These are phyloP conservation scores for Sinocyclocheilus rhinocerous DNA, from an alignment of 2,113 vertebrate species.

Conservation along the genomic window DNA sequence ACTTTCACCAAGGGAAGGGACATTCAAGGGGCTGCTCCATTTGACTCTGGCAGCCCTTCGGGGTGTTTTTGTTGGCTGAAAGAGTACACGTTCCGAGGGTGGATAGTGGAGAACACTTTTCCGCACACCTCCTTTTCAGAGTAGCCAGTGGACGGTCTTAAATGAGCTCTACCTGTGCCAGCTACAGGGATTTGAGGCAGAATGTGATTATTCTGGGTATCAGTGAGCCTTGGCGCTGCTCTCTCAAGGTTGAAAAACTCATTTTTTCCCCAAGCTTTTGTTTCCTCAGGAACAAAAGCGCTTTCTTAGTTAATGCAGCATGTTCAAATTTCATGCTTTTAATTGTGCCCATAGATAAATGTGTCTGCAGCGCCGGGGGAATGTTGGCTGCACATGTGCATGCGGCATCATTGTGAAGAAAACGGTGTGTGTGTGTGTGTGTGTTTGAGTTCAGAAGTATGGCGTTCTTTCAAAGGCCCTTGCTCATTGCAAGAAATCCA, in stretches of 20 bases:
- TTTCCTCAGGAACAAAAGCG: constrained; percentile 75
- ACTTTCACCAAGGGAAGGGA: constrained; percentile 50
- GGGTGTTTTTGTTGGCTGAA: constrained; percentile 48
- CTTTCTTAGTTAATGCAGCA: constrained; percentile 75
- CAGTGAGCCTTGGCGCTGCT: constrained; percentile 66
- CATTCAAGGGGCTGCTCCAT: constrained; percentile 34
- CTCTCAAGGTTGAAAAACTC: constrained; percentile 58
- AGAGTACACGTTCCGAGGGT: neutral
- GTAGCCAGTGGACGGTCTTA: constrained; percentile 63
- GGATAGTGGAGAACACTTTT: constrained; percentile 26
- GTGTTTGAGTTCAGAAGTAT: constrained; percentile 41
- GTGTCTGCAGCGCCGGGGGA: constrained; percentile 64
- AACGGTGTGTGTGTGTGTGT: neutral
- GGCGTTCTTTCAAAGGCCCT: constrained; percentile 68
- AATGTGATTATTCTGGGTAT: constrained; percentile 77
- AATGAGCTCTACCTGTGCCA: constrained; percentile 62
- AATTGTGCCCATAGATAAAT: constrained; percentile 76
- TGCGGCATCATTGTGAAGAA: constrained; percentile 34
- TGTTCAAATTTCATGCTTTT: constrained; percentile 80
- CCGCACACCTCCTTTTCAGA: constrained; percentile 23
- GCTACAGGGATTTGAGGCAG: constrained; percentile 67
- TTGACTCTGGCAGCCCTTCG: constrained; percentile 35
- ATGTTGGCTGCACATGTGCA: constrained; percentile 45
- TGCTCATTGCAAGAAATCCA: constrained; percentile 67
- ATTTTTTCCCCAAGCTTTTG: constrained; percentile 67